These are phyloP conservation scores for Nebria brevicollis DNA, from an alignment of 2,888 invertebrate species.

Conservation along the genomic window DNA sequence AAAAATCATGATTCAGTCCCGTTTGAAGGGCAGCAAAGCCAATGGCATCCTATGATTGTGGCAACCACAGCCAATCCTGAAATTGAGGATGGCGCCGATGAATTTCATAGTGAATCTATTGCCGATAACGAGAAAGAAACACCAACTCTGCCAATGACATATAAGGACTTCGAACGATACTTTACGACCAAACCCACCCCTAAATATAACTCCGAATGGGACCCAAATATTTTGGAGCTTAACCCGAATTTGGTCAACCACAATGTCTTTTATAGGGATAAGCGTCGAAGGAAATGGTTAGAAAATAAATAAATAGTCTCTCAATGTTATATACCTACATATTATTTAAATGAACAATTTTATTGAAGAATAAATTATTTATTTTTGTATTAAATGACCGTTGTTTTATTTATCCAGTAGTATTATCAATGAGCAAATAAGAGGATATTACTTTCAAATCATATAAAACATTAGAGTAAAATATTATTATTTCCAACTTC, in stretches of 20 bases:
- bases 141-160: conserved; percentile 27
- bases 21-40: background rate
- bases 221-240: conserved; percentile 21
- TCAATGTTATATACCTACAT: background rate
- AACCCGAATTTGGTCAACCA: conserved; percentile 42
- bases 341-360: background rate
- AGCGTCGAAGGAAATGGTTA: background rate
- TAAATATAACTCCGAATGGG: conserved; percentile 30
- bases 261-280: conserved; percentile 15
- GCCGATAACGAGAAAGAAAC: conserved; percentile 15
- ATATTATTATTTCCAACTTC: too few relatives aligned
- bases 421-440: too few relatives aligned
- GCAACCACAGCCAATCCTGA: background rate
- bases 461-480: too few relatives aligned
- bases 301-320: background rate
- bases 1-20: background rate
- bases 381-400: background rate
- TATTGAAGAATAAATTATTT: background rate
- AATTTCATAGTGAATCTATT: background rate
- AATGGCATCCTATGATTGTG: conserved; percentile 27
- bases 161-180: conserved; percentile 27
- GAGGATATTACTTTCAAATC: too few relatives aligned
- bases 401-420: background rate
- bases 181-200: conserved; percentile 26
- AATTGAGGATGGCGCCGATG: conserved; percentile 2